Conservation (phyloP, 2,888 invertebrate genomes). For the Acronicta leporina region DNA sequence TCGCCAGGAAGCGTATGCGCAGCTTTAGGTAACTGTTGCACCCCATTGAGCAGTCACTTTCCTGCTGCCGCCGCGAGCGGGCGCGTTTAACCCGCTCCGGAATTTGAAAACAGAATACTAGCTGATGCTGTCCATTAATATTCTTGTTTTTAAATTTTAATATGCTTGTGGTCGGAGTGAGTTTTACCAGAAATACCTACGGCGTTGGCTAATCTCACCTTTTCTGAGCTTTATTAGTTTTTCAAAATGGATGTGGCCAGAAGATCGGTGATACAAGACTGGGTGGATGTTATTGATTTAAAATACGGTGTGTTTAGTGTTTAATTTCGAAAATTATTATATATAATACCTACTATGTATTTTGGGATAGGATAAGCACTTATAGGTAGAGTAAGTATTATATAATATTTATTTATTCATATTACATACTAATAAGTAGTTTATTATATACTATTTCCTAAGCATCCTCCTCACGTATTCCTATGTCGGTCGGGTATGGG, state of each 20-base stretch:
- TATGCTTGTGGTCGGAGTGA: neutral
- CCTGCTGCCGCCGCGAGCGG: conserved; percentile 62
- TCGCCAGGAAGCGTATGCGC: conserved; percentile 70
- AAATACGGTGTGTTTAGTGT: conserved; percentile 60
- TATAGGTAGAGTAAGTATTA: conserved; percentile 38
- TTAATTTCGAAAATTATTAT: conserved; percentile 19
- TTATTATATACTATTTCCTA: too few relatives aligned
- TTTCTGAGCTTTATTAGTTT: neutral
- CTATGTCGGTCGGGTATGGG: too few relatives aligned
- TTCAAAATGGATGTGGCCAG: conserved; percentile 65
- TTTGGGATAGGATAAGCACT: conserved; percentile 15
- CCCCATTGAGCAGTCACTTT: conserved; percentile 68
- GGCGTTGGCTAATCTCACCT: too few relatives aligned
- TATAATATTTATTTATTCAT: conserved; percentile 3
- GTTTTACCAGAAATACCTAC: too few relatives aligned
- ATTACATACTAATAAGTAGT: conserved; percentile 7
- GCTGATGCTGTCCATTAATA: conserved; percentile 30
- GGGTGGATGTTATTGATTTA: conserved; percentile 62
- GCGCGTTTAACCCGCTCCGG: conserved; percentile 54
- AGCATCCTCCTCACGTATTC: too few relatives aligned
- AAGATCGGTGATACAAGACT: conserved; percentile 60
- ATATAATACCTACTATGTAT: conserved; percentile 18
- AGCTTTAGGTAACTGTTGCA: conserved; percentile 74
- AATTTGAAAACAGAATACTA: conserved; percentile 40
- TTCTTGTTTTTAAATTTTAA: conserved; percentile 17